Evolutionary conservation across 2,113 vertebrate species (phyloP).

Genomic region (Notarius quadriscutis): DNA sequence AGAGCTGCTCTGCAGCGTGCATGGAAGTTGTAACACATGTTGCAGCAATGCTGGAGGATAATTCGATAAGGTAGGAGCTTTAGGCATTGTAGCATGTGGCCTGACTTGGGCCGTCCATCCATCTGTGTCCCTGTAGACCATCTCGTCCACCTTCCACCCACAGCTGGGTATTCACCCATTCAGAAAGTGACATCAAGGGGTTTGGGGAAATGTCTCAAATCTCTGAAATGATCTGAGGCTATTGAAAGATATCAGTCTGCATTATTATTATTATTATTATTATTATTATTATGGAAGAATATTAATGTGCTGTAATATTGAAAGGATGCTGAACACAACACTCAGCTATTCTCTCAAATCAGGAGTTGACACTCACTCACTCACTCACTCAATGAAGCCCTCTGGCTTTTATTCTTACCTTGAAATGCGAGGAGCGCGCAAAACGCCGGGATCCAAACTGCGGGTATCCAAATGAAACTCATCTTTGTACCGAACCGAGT

Average conservation of each 20-base stretch:
- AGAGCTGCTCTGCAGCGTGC: neutral
- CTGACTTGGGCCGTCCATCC: neutral
- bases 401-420: constrained; percentile 45
- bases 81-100: neutral
- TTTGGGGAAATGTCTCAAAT: neutral
- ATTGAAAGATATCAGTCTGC: too few species aligned
- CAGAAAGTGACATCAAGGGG: neutral
- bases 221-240: neutral
- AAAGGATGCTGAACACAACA: too few species aligned
- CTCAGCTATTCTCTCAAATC: neutral
- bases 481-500: constrained; percentile 34
- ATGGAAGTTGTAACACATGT: neutral
- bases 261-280: neutral
- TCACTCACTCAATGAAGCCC: neutral
- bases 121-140: neutral
- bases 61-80: neutral
- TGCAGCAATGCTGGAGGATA: neutral
- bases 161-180: neutral
- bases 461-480: constrained; percentile 57
- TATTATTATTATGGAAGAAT: neutral
- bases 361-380: neutral
- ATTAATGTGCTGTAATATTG: neutral
- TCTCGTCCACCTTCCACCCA: neutral
- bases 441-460: constrained; percentile 54
- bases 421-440: constrained; percentile 53